phyloP scores from a whole-genome alignment of 2,888 invertebrate genomes.

The Hyalella azteca region DNA sequence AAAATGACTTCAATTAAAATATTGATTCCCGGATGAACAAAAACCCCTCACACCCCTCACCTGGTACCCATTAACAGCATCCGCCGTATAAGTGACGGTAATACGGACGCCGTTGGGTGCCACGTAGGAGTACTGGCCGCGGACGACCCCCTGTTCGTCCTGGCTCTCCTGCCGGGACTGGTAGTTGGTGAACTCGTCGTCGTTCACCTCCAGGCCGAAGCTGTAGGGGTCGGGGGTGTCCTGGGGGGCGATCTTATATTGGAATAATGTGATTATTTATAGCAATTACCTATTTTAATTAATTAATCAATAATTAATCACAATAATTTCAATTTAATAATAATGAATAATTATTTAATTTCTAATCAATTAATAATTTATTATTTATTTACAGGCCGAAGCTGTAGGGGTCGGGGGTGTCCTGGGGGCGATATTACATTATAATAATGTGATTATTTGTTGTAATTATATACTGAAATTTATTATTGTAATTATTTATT shows the following conservation, averaged over 20 bases:
- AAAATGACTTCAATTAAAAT: no score
- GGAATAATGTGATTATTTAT: no score
- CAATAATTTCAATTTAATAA: no score
- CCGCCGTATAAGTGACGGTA: slow-evolving; percentile 53
- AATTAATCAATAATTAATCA: no score
- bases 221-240: slow-evolving; percentile 53
- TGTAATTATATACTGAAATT: no score
- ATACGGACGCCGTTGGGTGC: slow-evolving; percentile 52
- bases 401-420: slow-evolving; percentile 52
- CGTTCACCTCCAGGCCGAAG: slow-evolving; percentile 48
- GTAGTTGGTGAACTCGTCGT: slow-evolving; percentile 57
- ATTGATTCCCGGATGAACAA: no score
- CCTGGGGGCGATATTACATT: slow-evolving; percentile 41
- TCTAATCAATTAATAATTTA: no score
- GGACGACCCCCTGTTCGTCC: slow-evolving; percentile 52
- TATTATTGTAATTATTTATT: no score
- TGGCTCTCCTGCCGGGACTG: slow-evolving; percentile 51
- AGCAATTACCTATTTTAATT: no score
- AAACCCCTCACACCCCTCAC: slow-evolving; percentile 28
- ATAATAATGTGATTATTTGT: no score
- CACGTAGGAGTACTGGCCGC: slow-evolving; percentile 51
- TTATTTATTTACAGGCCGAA: slow-evolving; percentile 48
- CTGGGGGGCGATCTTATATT: slow-evolving; percentile 40
- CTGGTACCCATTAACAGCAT: slow-evolving; percentile 50
- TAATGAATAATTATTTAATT: no score